Base-by-base conservation (phyloP, 2,113 vertebrate genomes). In the Caretta caretta region DNA sequence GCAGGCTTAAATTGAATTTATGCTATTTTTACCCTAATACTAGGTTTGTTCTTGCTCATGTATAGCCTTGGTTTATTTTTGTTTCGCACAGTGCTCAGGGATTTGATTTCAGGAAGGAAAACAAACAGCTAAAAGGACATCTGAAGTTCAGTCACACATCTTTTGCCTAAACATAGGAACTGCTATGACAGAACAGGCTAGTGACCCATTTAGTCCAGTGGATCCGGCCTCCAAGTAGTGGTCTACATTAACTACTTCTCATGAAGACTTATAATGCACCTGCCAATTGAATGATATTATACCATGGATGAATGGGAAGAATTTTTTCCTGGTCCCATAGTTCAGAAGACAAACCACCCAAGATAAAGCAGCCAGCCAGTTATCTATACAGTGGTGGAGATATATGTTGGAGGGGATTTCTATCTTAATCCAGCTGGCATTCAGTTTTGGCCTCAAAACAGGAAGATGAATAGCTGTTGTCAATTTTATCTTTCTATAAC, bases 61-160 rank as follows among this genome's bases (percentile, higher is more conserved):
- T 97, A 97, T 91, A 94, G 95, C 94, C 62, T 83, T 91, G 5
- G 16, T 96, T 98, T 97, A 88, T 80, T 97, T 97, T 98, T 97
- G 94, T 96, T 98, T 97, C 94, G 42, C 46, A 56, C 53, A 92
- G 80, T 93, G 89, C 88, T 96, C 87, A 94, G 85, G 90, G 95
- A 95, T 97, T 97, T 93, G 95, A 97, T 98, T 98, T 97, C 90
- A 91, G 84, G 89, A 97, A 96, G 94, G 93, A 96, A 97, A 96
- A 94, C 86, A 97, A 97, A 96, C 85, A 96, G 92, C 93, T 88
- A 93, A 94, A 97, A 97, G 80, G 82, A 88, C 82, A 96, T 93
- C 85, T 94, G 83, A 96, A 97, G 94, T 97, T 95, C 72, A 84
- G 76, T 53, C 59, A 54, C 56, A 90, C 1, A 11, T 89, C 88